Evolutionary conservation across 2,113 vertebrate genomes (phyloP), one percentile per base, ranked within the genome.

Genomic region (Sinocyclocheilus grahami): DNA sequence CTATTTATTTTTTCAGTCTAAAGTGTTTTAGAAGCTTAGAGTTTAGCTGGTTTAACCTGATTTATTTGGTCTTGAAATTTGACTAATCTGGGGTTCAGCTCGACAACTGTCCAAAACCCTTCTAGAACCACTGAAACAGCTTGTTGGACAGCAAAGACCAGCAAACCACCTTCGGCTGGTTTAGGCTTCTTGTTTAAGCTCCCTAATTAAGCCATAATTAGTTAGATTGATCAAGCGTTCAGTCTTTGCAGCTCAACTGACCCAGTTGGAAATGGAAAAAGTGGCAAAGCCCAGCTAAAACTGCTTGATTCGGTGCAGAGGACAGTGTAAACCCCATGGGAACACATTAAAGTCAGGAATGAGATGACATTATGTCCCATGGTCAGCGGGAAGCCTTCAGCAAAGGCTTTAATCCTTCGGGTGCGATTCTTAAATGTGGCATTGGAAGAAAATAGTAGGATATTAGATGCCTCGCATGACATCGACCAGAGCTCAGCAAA

Each of bases 401-500:
- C n/a, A 71, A 85, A 78, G n/a, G 58, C 85, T 86, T 82, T 65
- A 82, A 63, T 86, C 85, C 85, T 86, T 33, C n/a, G 18, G 65
- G 78, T 86, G 24, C 9, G 27, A 81, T 75, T 86, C 51, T 72
- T 24, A 62, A 63, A 86, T 22, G 24, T 60, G 55, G 67, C 51
- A 75, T 30, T 60, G 63, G 12, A 65, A 42, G 7, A 37, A 69
- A 78, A 60, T 51, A 14, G 24, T 46, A 14, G 33, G 24, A 39
- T 63, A 33, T 16, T 24, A 79, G 22, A 69, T 53, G 9, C 42
- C 13, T 16, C 20, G 62, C 22, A 53, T 77, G 51, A 76, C 60
- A 53, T 77, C 30, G 27, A 60, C 27, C 42, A 85, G 30, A 60
- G 62, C 53, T 53, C 20, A 81, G 63, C 27, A 3, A 78, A 86